phyloP scores from a whole-genome alignment of 2,888 invertebrate species.

The Trichogramma evanescens region DNA sequence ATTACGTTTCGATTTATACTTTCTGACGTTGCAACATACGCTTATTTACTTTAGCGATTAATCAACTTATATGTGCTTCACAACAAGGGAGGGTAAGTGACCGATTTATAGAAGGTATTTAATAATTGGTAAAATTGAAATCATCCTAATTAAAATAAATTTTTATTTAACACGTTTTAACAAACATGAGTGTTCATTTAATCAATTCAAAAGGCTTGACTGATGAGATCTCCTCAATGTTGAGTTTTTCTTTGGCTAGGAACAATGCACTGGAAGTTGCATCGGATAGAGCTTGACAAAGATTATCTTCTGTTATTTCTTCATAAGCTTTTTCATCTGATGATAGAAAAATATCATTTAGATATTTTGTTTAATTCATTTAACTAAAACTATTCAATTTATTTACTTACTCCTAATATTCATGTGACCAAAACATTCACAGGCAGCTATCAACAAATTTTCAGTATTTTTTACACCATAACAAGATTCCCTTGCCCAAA shows the following conservation, averaged over 20 bases:
- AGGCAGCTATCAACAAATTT: slow-evolving; percentile 64
- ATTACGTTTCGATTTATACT: too few relatives aligned
- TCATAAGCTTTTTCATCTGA: slow-evolving; percentile 33
- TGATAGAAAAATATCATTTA: slow-evolving; percentile 9
- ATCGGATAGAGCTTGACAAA: slow-evolving; percentile 26
- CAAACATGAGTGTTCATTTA: too few relatives aligned
- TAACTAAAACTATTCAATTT: background rate
- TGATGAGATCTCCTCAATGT: too few relatives aligned
- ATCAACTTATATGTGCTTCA: too few relatives aligned
- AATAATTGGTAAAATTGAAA: too few relatives aligned
- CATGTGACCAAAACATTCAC: slow-evolving; percentile 72
- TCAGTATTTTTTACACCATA: slow-evolving; percentile 53
- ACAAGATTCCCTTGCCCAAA: slow-evolving; percentile 61
- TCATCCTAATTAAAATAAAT: too few relatives aligned
- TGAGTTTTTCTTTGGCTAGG: slow-evolving; percentile 21
- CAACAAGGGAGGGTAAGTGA: too few relatives aligned
- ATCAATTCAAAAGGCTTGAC: too few relatives aligned
- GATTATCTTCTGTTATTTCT: slow-evolving; percentile 29
- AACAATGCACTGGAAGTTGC: slow-evolving; percentile 26
- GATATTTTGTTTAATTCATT: background rate
- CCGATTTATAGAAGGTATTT: too few relatives aligned
- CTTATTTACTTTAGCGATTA: too few relatives aligned
- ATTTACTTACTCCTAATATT: slow-evolving; percentile 57
- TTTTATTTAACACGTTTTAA: too few relatives aligned
- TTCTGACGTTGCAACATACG: too few relatives aligned